Evolutionary conservation across 2,113 vertebrate species (phyloP), one percentile per base, ranked within the genome.

Genomic region (Amphilophus citrinellus): DNA sequence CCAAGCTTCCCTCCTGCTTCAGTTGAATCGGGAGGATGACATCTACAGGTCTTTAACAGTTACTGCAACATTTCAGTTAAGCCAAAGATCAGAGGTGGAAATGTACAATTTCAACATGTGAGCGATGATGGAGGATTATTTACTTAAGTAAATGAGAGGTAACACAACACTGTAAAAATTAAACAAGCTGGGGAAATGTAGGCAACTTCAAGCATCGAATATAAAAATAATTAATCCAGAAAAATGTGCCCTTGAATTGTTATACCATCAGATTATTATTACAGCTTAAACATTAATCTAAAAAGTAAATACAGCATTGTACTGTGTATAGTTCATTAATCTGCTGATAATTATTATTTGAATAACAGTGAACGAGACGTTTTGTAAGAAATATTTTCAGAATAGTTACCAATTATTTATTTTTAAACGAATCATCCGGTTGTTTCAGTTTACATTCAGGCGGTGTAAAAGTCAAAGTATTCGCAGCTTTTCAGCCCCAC

Each of bases 1-100:
- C 68, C 2, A 24, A 58, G 2, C 3, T 7, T 10, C 22, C 50
- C 27, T 4, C 10, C 3, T 75, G 30, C 27, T 76, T 57, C n/a
- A 53, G 30, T 42, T 71, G 15, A 79, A 76, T 58, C 37, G 75
- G 10, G 78, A 92, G 77, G 83, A 63, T 2, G 92, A 89, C 93
- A 93, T 79, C 92, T 92, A 61, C 60, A 65, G 93, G 87, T 59
- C 42, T 81, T 73, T n/a, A 10, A 57, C 5, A 15, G 76, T 88
- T 27, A 91, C 30, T 92, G 84, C 92, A 93, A 60, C 27, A n/a
- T 44, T n/a, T 61, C 27, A 66, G 24, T 9, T 6, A n/a, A 22
- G n/a, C n/a, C 4, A 58, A 24, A 13, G 10, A 1, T 22, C n/a
- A 58, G n/a, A 11, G 20, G 56, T 57, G 20, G 57, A 22, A 11